Base-by-base conservation (phyloP, 2,113 vertebrate species). In the Eidolon helvum region DNA sequence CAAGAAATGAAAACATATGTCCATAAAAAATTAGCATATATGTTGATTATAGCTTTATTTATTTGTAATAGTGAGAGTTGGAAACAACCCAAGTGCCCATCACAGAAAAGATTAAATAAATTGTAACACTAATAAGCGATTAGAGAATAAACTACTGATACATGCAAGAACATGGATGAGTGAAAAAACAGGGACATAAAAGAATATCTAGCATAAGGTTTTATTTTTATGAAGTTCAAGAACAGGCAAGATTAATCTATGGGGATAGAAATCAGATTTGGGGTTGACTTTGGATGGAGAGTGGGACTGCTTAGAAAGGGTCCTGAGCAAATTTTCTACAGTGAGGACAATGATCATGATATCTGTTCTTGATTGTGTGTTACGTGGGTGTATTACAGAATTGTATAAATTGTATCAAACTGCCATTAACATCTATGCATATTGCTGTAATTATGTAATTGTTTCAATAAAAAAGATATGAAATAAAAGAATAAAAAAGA, bases 401-500 rank as follows among this genome's bases (percentile, higher is more conserved):
- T 35, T 77, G 7, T 69, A 53, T 5, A 68, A 71, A 57, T 53
- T 84, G 9, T 22, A 63, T 77, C 50, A 92, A 77, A 87, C 5
- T 55, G 4, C 40, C 24, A 45, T 50, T 72, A 79, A 83, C 5
- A 91, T 72, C 14, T 77, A 57, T 22, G 14, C 26, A 63, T 72
- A 18, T 50, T 92, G 40, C 16, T 84, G 4, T 85, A 63, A 55
- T 48, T 78, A 50, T 61, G 10, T 22, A 78, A 38, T 63, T 77
- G 38, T 21, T 63, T 69, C 50, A 88, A 53, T 68, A 75, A 18
- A 69, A 94, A 82, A 15, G 14, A 30, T 26, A 87, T 30, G 2
- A 96, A 77, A 74, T 75, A 2, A 92, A 68, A 61, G 43, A 75
- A 82, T 48, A 71, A 90, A 93, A 84, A 84, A 7, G 53, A 92